Percentiles rank a stretch among this genome's conserved stretches.
Evolutionary conservation across 2,888 invertebrate species (phyloP).

Genomic region (Hypercompe scribonia): DNA sequence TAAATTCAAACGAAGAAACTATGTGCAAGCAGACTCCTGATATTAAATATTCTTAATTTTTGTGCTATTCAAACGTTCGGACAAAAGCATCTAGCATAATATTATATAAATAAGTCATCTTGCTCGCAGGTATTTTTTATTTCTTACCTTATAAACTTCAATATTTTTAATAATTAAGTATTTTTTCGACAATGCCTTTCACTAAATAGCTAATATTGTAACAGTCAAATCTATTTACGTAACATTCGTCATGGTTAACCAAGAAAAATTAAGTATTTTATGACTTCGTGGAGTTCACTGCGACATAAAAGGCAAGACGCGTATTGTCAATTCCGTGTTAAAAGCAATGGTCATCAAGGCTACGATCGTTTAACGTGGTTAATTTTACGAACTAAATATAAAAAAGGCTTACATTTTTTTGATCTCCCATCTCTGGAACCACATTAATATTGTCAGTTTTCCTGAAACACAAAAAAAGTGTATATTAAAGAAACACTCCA

Average conservation of each 20-base stretch:
- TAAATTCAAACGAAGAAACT: background rate
- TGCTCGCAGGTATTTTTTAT: background rate
- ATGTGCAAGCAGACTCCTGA: background rate
- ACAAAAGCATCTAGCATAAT: background rate
- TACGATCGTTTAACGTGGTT: constrained; percentile 24
- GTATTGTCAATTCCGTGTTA: constrained; percentile 26
- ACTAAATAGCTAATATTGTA: background rate
- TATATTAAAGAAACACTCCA: constrained; percentile 22
- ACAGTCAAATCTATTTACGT: background rate
- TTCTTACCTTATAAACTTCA: background rate
- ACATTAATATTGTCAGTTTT: constrained; percentile 66
- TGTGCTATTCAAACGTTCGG: background rate
- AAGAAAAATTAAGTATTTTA: constrained; percentile 9
- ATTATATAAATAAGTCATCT: background rate
- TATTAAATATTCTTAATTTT: background rate
- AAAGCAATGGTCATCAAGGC: constrained; percentile 41
- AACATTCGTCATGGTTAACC: background rate
- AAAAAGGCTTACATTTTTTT: constrained; percentile 63
- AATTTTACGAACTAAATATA: constrained; percentile 17
- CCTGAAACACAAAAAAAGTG: constrained; percentile 62
- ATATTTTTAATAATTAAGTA: background rate
- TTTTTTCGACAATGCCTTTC: background rate
- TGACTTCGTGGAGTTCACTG: constrained; percentile 9
- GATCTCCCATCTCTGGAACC: constrained; percentile 58
- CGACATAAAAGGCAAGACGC: constrained; percentile 33